Percentiles rank a stretch among this genome's conserved stretches.
phyloP scores from a whole-genome alignment of 2,888 invertebrate species.

The Aspidiotus destructor region DNA sequence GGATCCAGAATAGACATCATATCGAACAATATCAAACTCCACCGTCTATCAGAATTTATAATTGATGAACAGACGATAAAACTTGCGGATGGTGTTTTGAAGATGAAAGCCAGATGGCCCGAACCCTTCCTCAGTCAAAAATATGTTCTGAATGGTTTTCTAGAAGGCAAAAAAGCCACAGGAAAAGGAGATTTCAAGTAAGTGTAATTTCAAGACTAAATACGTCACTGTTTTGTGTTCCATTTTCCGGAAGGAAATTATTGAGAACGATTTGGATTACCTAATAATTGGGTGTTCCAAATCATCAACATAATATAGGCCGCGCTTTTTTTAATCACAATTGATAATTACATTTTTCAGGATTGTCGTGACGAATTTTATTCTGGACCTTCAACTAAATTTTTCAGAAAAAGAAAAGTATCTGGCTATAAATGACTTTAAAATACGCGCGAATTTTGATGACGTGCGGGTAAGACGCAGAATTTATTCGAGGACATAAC shows the following conservation, averaged over 20 bases:
- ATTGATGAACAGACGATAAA: background rate
- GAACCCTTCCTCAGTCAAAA: slow-evolving; percentile 7
- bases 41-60: slow-evolving; percentile 1
- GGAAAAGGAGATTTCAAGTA: slow-evolving; percentile 19
- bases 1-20: slow-evolving; percentile 13
- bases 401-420: slow-evolving; percentile 15
- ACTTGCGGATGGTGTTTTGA: slow-evolving; percentile 6
- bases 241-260: background rate
- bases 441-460: slow-evolving; percentile 4
- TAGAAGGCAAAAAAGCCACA: slow-evolving; percentile 12
- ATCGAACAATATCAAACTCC: slow-evolving; percentile 11
- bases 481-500: too few relatives aligned
- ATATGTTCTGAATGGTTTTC: slow-evolving; percentile 5
- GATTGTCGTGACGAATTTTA: slow-evolving; percentile 12
- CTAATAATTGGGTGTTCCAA: too few relatives aligned
- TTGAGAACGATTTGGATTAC: too few relatives aligned
- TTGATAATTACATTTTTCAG: background rate
- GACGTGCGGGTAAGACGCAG: slow-evolving; percentile 5
- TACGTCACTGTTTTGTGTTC: background rate
- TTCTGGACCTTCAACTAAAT: background rate
- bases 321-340: too few relatives aligned
- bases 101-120: slow-evolving; percentile 4
- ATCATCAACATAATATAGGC: too few relatives aligned
- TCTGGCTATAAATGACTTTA: slow-evolving; percentile 1
- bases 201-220: too few relatives aligned